phyloP scores from a whole-genome alignment of 2,113 vertebrate genomes.

The Antigone vipio region DNA sequence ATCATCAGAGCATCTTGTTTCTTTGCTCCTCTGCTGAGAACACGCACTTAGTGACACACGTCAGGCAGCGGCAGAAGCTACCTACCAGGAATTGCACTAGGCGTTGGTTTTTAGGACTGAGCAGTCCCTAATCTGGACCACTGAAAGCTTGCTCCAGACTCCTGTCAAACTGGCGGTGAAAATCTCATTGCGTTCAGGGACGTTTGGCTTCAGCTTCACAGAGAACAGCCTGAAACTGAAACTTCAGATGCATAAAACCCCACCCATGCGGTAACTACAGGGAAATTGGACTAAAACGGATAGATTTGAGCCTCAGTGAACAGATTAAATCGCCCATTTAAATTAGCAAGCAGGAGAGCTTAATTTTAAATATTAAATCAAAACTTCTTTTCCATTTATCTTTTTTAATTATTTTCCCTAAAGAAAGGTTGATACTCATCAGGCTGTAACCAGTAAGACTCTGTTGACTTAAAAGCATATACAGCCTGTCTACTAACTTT shows the following conservation, averaged over 20 bases:
- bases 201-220: background rate
- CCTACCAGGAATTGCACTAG: background rate
- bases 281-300: background rate
- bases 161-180: background rate
- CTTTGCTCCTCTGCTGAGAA: background rate
- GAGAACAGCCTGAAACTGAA: background rate
- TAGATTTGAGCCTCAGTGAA: background rate
- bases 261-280: background rate
- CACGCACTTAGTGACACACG: accelerated
- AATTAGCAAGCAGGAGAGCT: background rate
- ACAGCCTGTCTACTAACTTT: background rate
- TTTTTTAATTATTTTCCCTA: slow-evolving; percentile 18
- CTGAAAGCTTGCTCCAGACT: background rate
- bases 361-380: slow-evolving; percentile 19
- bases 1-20: background rate
- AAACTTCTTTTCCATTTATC: background rate
- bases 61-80: background rate
- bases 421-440: slow-evolving; percentile 7
- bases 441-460: background rate
- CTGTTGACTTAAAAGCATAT: background rate
- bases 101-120: background rate
- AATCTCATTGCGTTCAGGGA: background rate
- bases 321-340: slow-evolving; percentile 40
- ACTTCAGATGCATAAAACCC: background rate
- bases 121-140: background rate